Conservation (phyloP, 2,888 invertebrate species). For the Dolichomitus sp. region DNA sequence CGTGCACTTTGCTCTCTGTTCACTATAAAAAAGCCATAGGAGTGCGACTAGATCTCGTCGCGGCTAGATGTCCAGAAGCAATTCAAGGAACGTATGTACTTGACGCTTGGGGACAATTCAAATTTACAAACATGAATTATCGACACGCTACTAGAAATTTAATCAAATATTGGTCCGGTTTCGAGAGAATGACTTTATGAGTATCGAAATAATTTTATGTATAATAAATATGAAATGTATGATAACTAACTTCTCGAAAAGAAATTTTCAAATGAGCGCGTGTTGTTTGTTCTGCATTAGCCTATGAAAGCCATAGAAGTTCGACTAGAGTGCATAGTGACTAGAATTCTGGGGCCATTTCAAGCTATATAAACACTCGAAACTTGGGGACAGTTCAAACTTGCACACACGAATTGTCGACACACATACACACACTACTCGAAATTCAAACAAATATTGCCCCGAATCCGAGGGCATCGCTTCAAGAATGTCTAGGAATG, state of each 20-base stretch:
- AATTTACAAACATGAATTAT: slow-evolving; percentile 4
- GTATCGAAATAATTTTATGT: too few species aligned
- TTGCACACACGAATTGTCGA: background rate
- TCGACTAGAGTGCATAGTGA: background rate
- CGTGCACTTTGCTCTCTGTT: slow-evolving; percentile 34
- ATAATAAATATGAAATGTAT: too few species aligned
- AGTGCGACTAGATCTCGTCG: background rate
- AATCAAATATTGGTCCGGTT: slow-evolving; percentile 2
- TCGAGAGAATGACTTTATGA: too few species aligned
- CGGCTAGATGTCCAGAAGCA: slow-evolving; percentile 23
- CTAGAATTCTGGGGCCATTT: slow-evolving; percentile 30
- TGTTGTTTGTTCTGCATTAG: slow-evolving; percentile 31
- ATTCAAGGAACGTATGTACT: slow-evolving; percentile 31
- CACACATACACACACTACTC: background rate
- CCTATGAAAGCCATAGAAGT: slow-evolving; percentile 29
- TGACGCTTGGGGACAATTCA: slow-evolving; percentile 22
- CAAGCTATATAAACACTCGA: slow-evolving; percentile 34
- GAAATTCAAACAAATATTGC: slow-evolving; percentile 16
- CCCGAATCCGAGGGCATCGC: too few species aligned
- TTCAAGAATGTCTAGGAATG: too few species aligned
- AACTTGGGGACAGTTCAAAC: slow-evolving; percentile 28
- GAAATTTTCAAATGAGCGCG: slow-evolving; percentile 32
- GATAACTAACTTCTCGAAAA: background rate
- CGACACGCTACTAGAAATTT: slow-evolving; percentile 6
- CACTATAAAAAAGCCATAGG: slow-evolving; percentile 25